Evolutionary conservation across 2,113 vertebrate species (phyloP).

Genomic region (Mirza zaza): DNA sequence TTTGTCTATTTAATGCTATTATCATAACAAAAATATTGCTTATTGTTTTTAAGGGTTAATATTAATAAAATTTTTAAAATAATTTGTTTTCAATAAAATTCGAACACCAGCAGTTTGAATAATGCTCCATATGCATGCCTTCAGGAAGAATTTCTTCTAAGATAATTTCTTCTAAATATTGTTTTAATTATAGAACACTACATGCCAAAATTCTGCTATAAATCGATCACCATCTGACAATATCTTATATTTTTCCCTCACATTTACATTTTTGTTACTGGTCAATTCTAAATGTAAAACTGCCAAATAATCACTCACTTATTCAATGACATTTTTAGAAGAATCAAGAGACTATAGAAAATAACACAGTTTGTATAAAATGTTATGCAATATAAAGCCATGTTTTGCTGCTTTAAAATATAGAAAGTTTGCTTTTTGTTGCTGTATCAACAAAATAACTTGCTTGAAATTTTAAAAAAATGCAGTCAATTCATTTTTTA

Average conservation of each 20-base stretch:
- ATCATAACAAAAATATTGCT: background rate
- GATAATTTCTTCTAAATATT: conserved; percentile 45
- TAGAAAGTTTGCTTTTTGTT: background rate
- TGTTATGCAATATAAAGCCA: background rate
- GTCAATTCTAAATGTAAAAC: conserved; percentile 42
- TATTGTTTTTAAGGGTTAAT: background rate
- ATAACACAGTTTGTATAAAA: background rate
- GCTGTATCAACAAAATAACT: background rate
- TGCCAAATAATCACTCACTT: background rate
- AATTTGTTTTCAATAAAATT: background rate
- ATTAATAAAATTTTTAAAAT: conserved; percentile 23
- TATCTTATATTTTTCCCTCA: conserved; percentile 8
- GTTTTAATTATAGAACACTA: conserved; percentile 44
- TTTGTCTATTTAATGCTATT: background rate
- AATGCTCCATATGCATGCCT: conserved; percentile 24
- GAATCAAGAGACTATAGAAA: background rate
- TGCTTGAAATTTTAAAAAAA: background rate
- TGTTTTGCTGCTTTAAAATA: background rate
- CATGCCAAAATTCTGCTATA: conserved; percentile 1
- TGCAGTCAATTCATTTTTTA: background rate
- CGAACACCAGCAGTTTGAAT: background rate
- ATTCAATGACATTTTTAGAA: background rate
- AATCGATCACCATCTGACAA: conserved; percentile 44
- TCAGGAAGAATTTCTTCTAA: conserved; percentile 19
- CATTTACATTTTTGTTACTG: conserved; percentile 55